Evolutionary conservation across 2,888 invertebrate species (phyloP), one percentile per base, ranked within the genome.

Genomic region (Spisula solida): DNA sequence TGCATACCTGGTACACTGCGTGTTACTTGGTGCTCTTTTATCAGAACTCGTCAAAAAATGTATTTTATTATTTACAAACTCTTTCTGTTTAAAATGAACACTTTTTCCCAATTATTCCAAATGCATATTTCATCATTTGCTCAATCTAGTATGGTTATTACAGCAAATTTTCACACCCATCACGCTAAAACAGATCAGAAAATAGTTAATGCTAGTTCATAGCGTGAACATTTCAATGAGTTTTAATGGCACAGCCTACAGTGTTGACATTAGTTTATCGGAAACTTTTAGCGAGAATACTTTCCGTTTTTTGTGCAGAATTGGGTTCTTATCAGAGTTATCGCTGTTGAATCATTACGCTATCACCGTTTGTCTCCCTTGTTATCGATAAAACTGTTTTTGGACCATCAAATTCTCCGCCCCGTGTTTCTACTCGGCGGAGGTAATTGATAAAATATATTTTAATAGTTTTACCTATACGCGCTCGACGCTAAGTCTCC

Each of bases 311-410:
- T 75, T 75, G 75, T 34, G 75, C 34, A 75, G 18, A 25, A 1
- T 75, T 34, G 34, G 34, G 75, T 75, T 75, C 18, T 34, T 75
- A 75, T 75, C 75, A 16, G 34, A 75, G 80, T 89, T 90, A 90
- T 90, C 90, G 85, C 85, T 87, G 85, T 66, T 87, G 82, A 55
- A 85, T 81, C 78, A 51, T 31, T 81, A 75, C 60, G 60, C 85
- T 90, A 90, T 90, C 90, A 75, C 6, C 70, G 81, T 56, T 90
- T 82, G 82, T 85, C 82, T 86, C 90, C 90, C 90, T 41, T 88
- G 34, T 90, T 88, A 90, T 90, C 90, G 70, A 20, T 31, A 70
- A 51, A 66, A 85, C 87, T 85, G 85, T 87, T 90, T 66, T 75
- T 16, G 79, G 55, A 78, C 85, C 75, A 85, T 90, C 85, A 82